Percentiles rank a stretch among this genome's conserved stretches.
phyloP scores from a whole-genome alignment of 92 coral and sea anemone species.

The Palythoa heliodiscus region DNA sequence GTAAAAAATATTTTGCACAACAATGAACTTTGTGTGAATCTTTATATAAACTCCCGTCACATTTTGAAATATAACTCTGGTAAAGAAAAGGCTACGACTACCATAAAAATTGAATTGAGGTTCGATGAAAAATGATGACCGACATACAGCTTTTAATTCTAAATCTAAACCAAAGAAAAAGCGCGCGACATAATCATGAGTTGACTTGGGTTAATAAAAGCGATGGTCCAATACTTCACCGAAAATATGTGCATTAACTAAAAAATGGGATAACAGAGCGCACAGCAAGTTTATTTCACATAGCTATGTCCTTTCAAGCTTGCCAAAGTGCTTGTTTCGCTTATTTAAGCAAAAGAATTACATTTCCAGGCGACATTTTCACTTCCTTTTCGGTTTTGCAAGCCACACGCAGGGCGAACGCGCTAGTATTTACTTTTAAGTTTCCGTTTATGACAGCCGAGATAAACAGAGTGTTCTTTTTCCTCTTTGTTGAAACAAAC shows the following conservation, averaged over 20 bases:
- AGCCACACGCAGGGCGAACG: constrained; percentile 21
- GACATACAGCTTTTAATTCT: neutral
- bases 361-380: constrained; percentile 9
- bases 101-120: neutral
- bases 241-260: neutral
- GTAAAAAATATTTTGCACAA: too few relatives aligned
- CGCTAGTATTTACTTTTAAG: neutral
- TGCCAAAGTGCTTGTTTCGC: neutral
- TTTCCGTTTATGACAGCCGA: constrained; percentile 14
- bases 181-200: constrained; percentile 6
- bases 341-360: neutral
- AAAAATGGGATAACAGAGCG: too few relatives aligned
- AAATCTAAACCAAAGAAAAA: neutral
- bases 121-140: neutral
- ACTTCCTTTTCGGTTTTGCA: constrained; percentile 1
- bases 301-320: neutral
- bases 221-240: constrained; percentile 41
- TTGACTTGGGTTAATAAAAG: neutral
- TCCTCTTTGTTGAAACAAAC: neutral
- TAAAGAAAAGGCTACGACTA: neutral
- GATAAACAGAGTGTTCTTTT: neutral
- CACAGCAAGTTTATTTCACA: neutral
- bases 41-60: neutral
- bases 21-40: too few relatives aligned
- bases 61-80: neutral